Base-by-base conservation (phyloP, 2,113 vertebrate species). In the Chaetodon auriga region DNA sequence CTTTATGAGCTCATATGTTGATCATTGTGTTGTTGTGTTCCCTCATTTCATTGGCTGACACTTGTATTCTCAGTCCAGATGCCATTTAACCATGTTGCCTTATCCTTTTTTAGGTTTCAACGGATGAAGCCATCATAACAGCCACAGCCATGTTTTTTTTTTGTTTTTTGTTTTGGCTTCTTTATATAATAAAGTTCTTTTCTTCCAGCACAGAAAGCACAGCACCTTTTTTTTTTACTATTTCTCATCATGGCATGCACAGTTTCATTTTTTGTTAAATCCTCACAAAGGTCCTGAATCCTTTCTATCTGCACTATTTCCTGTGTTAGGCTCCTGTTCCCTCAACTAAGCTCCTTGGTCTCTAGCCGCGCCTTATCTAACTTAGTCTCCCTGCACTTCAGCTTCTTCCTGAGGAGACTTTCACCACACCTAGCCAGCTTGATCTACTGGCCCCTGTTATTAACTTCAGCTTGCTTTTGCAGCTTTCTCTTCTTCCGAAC, bases 331-430 rank as follows among this genome's bases (percentile, higher is more conserved):
- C 87, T 78, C 43, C 51, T 2, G 25, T 75, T 79, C 64, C 76
- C 85, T 41, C 68, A 69, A 72, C 61, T 79, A 87, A 92, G 86
- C 75, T 68, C 60, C 58, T 71, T 73, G 21, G 74, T 81, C 51
- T 82, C 55, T 46, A 60, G 62, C 58, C 72, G 35, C 36, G 71
- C 80, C 89, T 87, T 78, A 73, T 66, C 74, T 48, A 62, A 78
- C 77, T 76, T 81, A 70, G 49, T 53, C 48, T 81, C 55, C 55
- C 66, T 76, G 54, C 46, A 75, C 61, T 80, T 55, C 80, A 79
- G 35, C 62, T 58, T 83, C 63, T 82, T 83, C 78, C 45, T 12
- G 19, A 21, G 49, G 58, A 80, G 68, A 73, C 38, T 78, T 80
- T 74, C 45, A 25, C 38, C 51, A 5, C 41, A 83, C 13, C 43